phyloP scores from a whole-genome alignment of 1,140 invertebrate genomes.

The Aphaenogaster rudis region DNA sequence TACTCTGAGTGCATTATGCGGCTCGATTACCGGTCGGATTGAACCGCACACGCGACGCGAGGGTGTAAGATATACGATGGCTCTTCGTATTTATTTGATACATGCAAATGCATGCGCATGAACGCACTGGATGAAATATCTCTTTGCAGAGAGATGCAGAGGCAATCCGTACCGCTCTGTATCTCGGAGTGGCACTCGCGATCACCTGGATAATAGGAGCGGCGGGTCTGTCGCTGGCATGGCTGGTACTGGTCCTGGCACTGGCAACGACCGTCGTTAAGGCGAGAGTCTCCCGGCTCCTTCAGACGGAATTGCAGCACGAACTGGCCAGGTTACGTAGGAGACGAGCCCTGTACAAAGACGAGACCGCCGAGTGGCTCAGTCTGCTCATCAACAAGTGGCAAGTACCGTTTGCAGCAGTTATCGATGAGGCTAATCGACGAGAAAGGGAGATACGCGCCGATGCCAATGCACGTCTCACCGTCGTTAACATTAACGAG shows the following conservation, averaged over 20 bases:
- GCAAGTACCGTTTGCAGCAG: constrained; percentile 77
- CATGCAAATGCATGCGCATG: constrained; percentile 28
- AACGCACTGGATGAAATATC: constrained; percentile 35
- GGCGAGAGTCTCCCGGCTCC: constrained; percentile 77
- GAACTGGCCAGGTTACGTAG: constrained; percentile 85
- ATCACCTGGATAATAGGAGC: constrained; percentile 83
- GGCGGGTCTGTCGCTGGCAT: constrained; percentile 81
- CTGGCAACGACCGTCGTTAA: constrained; percentile 80
- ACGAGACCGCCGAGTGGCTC: constrained; percentile 88
- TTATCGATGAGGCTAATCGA: constrained; percentile 9
- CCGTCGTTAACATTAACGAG: not conserved
- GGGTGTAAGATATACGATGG: not conserved
- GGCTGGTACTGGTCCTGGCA: constrained; percentile 82
- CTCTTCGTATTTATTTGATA: constrained; percentile 28
- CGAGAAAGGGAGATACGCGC: not conserved
- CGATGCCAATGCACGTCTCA: not conserved
- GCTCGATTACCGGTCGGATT: not conserved
- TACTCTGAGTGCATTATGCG: not conserved
- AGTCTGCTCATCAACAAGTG: constrained; percentile 88
- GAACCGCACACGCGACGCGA: not conserved
- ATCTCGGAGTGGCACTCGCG: constrained; percentile 76
- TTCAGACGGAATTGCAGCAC: constrained; percentile 79
- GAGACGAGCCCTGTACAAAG: constrained; percentile 86
- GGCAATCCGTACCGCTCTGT: constrained; percentile 76
- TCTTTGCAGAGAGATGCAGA: constrained; percentile 79